Evolutionary conservation across 2,113 vertebrate genomes (phyloP), one percentile per base, ranked within the genome.

Genomic region (Rhizomys pruinosus): DNA sequence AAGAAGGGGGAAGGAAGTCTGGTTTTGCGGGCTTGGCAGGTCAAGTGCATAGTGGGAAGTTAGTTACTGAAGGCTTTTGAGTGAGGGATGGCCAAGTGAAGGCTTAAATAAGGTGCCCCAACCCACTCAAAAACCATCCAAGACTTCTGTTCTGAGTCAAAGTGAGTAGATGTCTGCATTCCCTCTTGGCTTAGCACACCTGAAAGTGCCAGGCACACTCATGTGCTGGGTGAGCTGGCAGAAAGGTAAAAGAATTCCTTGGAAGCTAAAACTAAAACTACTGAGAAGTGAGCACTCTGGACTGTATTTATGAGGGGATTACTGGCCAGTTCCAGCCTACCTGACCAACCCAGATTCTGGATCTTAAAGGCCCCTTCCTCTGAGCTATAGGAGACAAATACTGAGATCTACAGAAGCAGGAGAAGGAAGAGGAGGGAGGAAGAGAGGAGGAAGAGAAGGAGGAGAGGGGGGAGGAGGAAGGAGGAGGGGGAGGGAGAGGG

Each of bases 241-340:
- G 6, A 90, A 77, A 72, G 42, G 11, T n/a, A 89, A 95, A 42
- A 3, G 6, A 93, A 84, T 91, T 79, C 71, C 57, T 79, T 71
- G 66, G 57, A 47, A 34, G 32, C n/a, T 78, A 92, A 95, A 92
- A 82, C 52, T 78, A 10, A n/a, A 80, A 90, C 39, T 72, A 42
- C 61, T 66, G 27, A 86, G 34, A 34, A 10, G 2, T n/a, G 72
- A 91, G 68, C 82, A 8, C 52, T 37, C 22, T 61, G 22, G 27
- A 63, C 66, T 27, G 39, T 79, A 79, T 66, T 93, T 93, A 15
- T 44, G 23, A 39, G 23, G 12, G 10, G 27, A 44, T 52, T 84
- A 66, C 69, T 27, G 23, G n/a, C 15, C 64, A 73, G 22, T 84
- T 78, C 57, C 34, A 71, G 37, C 8, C 66, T 4, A 79, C 13